These are phyloP conservation scores for Pterobdella sp. DNA, from an alignment of 2,888 invertebrate genomes.

Conservation along the genomic window DNA sequence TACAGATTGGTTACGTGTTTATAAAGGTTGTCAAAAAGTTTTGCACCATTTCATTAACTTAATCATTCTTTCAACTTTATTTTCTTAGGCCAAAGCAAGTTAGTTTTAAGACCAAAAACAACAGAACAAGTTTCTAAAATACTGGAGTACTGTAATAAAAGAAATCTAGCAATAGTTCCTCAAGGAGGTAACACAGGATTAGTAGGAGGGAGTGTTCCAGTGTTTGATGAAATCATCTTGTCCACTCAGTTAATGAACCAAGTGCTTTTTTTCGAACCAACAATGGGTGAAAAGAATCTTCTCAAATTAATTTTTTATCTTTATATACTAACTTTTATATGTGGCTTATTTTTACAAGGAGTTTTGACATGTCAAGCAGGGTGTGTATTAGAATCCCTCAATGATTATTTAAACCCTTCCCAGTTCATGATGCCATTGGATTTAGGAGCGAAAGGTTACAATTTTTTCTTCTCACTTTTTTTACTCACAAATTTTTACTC, in stretches of 20 bases:
- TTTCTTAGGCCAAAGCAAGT: slow-evolving; percentile 66
- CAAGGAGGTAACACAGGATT: slow-evolving; percentile 59
- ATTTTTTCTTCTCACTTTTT: too few relatives aligned
- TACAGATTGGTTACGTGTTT: slow-evolving; percentile 78
- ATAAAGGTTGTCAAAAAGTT: slow-evolving; percentile 62
- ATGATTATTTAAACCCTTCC: slow-evolving; percentile 63
- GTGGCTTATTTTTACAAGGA: too few relatives aligned
- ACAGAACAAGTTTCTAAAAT: slow-evolving; percentile 80
- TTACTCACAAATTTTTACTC: neutral
- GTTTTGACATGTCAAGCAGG: slow-evolving; percentile 72
- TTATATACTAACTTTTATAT: too few relatives aligned
- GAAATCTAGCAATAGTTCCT: slow-evolving; percentile 79
- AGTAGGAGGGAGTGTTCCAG: slow-evolving; percentile 91
- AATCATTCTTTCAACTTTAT: neutral
- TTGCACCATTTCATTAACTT: too few relatives aligned
- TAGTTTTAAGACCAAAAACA: slow-evolving; percentile 76
- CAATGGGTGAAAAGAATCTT: too few relatives aligned
- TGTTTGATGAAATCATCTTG: slow-evolving; percentile 89
- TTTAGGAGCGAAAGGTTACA: slow-evolving; percentile 82
- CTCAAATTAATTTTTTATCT: too few relatives aligned
- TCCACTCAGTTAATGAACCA: slow-evolving; percentile 76
- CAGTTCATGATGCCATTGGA: slow-evolving; percentile 90
- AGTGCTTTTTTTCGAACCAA: slow-evolving; percentile 70
- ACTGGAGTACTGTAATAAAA: slow-evolving; percentile 72
- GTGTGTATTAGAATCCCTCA: slow-evolving; percentile 78